Evolutionary conservation across 2,113 vertebrate genomes (phyloP).

Genomic region (Plectropomus leopardus): DNA sequence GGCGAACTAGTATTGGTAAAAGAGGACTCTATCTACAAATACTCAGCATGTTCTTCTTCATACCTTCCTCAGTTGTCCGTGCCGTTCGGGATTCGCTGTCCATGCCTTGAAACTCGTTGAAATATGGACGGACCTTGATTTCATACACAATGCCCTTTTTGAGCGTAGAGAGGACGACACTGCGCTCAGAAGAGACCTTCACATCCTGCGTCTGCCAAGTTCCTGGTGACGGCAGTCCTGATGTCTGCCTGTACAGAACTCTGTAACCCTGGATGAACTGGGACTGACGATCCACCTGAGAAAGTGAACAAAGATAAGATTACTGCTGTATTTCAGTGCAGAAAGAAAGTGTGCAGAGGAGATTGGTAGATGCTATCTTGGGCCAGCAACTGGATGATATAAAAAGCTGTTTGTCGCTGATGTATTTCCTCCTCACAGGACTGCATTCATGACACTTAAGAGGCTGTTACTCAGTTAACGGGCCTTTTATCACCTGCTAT

Average conservation of each 20-base stretch:
- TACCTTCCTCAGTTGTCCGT: conserved; percentile 96
- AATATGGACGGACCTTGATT: conserved; percentile 97
- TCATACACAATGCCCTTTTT: conserved; percentile 97
- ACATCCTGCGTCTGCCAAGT: conserved; percentile 94
- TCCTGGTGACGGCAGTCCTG: conserved; percentile 88
- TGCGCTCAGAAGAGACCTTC: conserved; percentile 93
- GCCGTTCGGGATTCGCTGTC: conserved; percentile 96
- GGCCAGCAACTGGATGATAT: neutral
- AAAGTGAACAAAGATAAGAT: conserved; percentile 12
- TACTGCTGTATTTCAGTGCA: neutral
- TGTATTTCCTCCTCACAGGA: conserved; percentile 33
- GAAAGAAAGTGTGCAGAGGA: neutral
- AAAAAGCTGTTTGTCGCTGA: conserved; percentile 39
- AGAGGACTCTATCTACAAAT: conserved; percentile 11
- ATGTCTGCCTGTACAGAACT: conserved; percentile 94
- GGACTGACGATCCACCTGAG: conserved; percentile 95
- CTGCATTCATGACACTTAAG: conserved; percentile 52
- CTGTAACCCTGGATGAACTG: conserved; percentile 99
- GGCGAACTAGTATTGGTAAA: too few species aligned
- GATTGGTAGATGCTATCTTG: neutral
- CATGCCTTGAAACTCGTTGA: conserved; percentile 99
- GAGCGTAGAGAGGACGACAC: conserved; percentile 88
- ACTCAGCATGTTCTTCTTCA: neutral
- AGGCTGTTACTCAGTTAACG: conserved; percentile 62
- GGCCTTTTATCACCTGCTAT: conserved; percentile 66